These are phyloP conservation scores for Nanorana parkeri DNA, from an alignment of 2,113 vertebrate genomes.

Conservation along the genomic window DNA sequence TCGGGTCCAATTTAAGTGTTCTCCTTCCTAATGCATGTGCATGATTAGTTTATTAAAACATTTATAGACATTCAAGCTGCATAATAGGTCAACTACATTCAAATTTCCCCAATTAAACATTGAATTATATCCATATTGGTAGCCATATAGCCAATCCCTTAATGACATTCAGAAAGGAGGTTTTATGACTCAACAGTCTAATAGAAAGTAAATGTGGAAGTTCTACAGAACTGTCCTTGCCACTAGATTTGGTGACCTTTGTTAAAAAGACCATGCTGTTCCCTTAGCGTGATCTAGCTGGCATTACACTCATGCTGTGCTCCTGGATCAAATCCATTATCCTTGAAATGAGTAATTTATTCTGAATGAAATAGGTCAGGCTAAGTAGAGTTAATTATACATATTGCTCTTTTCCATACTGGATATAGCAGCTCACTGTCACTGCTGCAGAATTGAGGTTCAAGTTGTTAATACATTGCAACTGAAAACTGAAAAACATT, in stretches of 20 bases:
- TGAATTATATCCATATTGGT: no score
- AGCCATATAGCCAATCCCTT: no score
- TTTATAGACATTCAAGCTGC: no score
- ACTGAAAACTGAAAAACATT: neutral
- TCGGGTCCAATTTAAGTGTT: no score
- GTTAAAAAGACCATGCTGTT: slow-evolving; percentile 21
- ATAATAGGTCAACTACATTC: no score
- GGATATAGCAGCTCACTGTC: neutral
- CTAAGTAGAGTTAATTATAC: slow-evolving; percentile 36
- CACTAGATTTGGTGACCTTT: slow-evolving; percentile 16
- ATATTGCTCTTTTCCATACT: slow-evolving; percentile 1
- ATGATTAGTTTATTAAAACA: no score
- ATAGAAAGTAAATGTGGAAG: neutral
- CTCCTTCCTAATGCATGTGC: no score
- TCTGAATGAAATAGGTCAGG: slow-evolving; percentile 17
- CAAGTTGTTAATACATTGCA: neutral
- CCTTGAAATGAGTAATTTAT: slow-evolving; percentile 41
- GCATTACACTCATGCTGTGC: slow-evolving; percentile 7
- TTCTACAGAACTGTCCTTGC: slow-evolving; percentile 15
- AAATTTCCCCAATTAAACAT: no score
- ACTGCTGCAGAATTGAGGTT: neutral
- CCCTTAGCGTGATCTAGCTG: slow-evolving; percentile 1
- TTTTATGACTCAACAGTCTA: neutral
- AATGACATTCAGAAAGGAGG: neutral
- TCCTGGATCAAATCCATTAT: slow-evolving; percentile 39